Base-by-base conservation (phyloP, 2,797 vertebrate genomes). In the Threskiornis aethiopicus region DNA sequence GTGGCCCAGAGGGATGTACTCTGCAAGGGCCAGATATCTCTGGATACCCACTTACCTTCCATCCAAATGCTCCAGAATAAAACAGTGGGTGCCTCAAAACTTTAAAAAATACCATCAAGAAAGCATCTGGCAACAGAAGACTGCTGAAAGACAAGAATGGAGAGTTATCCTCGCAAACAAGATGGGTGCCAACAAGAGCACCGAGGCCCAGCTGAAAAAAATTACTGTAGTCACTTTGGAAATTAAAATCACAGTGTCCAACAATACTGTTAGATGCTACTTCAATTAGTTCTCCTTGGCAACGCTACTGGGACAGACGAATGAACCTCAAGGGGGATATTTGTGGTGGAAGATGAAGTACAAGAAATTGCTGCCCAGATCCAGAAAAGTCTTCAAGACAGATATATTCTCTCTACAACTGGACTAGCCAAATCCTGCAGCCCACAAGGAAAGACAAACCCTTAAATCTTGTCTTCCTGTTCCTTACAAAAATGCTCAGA, bases 251-350 rank as follows among this genome's bases (percentile, higher is more conserved):
- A 42, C 64, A 93, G 64, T 17, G 17, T 93, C 37, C 73, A 89
- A 70, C 62, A 94, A 42, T 64, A 59, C 69, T 91, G 78, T 79
- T 84, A 82, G 92, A 92, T 87, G 83, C 41, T 96, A 64, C 84
- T 89, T 87, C 94, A 95, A 41, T 85, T 92, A 72, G 14, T 77
- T 96, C 85, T 86, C 84, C 75, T 87, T 95, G 92, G 90, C 92
- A 90, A 69, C 86, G n/a, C 84, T 59, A 33, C 16, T 66, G 67
- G 66, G 88, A 87, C 73, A 93, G 70, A 79, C 0, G 0, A 91
- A 94, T 82, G 17, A 95, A 96, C 31, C 90, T 92, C 92, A 91
- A 89, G 92, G 84, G 84, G 24, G 78, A 90, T 87, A 90, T 93
- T 93, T 94, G 90, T 95, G 92, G 86, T 93, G 44, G 75, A 92